Percentiles rank a stretch among this genome's conserved stretches.
Conservation (phyloP, 2,888 invertebrate genomes). For the Griposia aprilina region DNA sequence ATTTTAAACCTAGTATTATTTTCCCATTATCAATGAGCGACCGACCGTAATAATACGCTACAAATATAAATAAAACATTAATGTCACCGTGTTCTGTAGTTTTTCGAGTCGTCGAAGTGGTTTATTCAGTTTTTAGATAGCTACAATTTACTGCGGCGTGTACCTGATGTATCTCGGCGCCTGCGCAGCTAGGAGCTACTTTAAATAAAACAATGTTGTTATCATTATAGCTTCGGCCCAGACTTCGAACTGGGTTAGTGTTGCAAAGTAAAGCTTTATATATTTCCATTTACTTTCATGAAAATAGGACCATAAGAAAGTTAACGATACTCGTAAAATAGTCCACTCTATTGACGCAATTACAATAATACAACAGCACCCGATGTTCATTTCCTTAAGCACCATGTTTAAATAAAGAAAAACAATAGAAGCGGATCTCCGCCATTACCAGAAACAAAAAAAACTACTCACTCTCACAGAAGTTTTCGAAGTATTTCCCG, state of each 20-base stretch:
- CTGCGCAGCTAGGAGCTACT: conserved; percentile 47
- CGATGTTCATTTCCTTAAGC: not conserved
- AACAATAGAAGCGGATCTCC: not conserved
- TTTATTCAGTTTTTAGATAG: conserved; percentile 59
- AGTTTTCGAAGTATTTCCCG: conserved; percentile 97
- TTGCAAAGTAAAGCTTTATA: conserved; percentile 60
- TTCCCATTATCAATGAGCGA: conserved; percentile 72
- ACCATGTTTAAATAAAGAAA: not conserved
- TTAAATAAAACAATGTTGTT: conserved; percentile 65
- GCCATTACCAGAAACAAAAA: conserved; percentile 13
- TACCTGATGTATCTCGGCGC: conserved; percentile 45
- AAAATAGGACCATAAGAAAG: conserved; percentile 36
- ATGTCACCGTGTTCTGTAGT: conserved; percentile 60
- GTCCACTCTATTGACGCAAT: conserved; percentile 17
- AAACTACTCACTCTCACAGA: conserved; percentile 95
- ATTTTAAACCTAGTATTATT: conserved; percentile 75
- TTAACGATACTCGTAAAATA: conserved; percentile 39
- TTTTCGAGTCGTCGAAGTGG: conserved; percentile 58
- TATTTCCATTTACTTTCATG: conserved; percentile 52
- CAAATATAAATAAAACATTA: conserved; percentile 69
- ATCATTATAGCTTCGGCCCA: conserved; percentile 55
- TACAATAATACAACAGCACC: conserved; percentile 17
- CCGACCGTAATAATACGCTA: conserved; percentile 61
- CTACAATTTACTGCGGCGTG: conserved; percentile 50
- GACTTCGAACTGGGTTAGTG: conserved; percentile 60